These are phyloP conservation scores for Sebastes elongatus DNA, from an alignment of 2,797 vertebrate genomes.

Conservation along the genomic window DNA sequence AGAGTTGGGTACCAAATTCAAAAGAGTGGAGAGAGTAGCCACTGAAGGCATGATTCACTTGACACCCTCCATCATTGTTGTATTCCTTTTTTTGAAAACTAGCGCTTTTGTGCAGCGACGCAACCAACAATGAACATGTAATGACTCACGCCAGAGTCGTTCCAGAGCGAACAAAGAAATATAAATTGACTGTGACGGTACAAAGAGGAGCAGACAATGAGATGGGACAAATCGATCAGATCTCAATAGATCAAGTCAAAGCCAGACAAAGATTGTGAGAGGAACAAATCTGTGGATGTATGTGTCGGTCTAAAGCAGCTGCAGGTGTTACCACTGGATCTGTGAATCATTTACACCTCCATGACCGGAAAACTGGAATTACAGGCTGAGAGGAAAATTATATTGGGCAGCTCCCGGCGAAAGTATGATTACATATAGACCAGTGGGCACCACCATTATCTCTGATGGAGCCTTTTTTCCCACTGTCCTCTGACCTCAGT, in stretches of 20 bases:
- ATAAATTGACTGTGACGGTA: constrained; percentile 59
- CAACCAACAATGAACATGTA: constrained; percentile 66
- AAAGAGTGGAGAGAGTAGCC: constrained; percentile 39
- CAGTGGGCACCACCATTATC: constrained; percentile 32
- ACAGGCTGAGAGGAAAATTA: constrained; percentile 32
- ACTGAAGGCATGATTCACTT: constrained; percentile 65
- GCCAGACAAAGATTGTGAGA: constrained; percentile 18
- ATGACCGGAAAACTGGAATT: constrained; percentile 24
- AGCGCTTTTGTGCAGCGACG: constrained; percentile 52
- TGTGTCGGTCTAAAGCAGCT: not conserved
- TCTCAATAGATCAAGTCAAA: constrained; percentile 51
- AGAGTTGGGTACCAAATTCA: constrained; percentile 17
- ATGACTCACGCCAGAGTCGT: constrained; percentile 68
- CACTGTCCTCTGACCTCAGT: constrained; percentile 14
- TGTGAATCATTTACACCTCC: constrained; percentile 14
- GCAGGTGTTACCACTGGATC: constrained; percentile 41
- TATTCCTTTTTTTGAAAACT: constrained; percentile 42
- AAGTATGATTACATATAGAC: constrained; percentile 43
- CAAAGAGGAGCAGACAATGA: constrained; percentile 59
- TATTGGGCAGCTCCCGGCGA: not conserved
- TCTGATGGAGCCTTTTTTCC: constrained; percentile 16
- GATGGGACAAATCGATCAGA: constrained; percentile 60
- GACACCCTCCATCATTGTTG: constrained; percentile 54
- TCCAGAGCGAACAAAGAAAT: constrained; percentile 66
- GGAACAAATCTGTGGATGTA: constrained; percentile 4